Conservation (phyloP, 1,140 invertebrate species). For the Tetramorium parvispinum region DNA sequence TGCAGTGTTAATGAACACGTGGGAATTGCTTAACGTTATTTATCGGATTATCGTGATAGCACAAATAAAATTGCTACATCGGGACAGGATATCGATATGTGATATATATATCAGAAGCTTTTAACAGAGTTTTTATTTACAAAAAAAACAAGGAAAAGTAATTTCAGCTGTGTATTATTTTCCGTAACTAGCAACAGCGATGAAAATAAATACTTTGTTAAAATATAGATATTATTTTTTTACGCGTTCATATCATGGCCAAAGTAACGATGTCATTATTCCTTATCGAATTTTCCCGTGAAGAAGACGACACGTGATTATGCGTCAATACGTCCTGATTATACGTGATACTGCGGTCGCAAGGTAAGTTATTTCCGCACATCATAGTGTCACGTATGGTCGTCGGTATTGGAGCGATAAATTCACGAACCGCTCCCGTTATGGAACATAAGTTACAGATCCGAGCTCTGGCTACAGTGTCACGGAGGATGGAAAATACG, state of each 20-base stretch:
- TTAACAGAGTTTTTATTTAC: not conserved
- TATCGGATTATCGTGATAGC: not conserved
- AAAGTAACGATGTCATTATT: not conserved
- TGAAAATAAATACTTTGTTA: not conserved
- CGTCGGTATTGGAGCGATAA: conserved; percentile 48
- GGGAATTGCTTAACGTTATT: conserved; percentile 18
- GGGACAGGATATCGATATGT: not conserved
- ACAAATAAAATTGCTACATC: not conserved
- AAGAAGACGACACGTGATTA: conserved; percentile 1
- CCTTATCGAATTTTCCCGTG: not conserved
- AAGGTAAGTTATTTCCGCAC: conserved; percentile 21
- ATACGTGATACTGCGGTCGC: not conserved
- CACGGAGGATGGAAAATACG: not conserved
- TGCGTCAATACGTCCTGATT: conserved; percentile 20
- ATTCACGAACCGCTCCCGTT: conserved; percentile 13
- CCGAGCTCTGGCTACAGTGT: conserved; percentile 5
- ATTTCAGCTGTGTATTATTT: not conserved
- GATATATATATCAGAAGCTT: not conserved
- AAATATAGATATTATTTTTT: not conserved
- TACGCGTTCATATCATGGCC: not conserved
- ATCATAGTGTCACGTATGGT: conserved; percentile 40
- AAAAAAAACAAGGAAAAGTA: conserved; percentile 13
- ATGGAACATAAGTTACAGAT: conserved; percentile 31
- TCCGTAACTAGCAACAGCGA: not conserved
- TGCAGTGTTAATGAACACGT: conserved; percentile 33